Evolutionary conservation across 2,113 vertebrate species (phyloP), one percentile per base, ranked within the genome.

Genomic region (Halichoeres trimaculatus): DNA sequence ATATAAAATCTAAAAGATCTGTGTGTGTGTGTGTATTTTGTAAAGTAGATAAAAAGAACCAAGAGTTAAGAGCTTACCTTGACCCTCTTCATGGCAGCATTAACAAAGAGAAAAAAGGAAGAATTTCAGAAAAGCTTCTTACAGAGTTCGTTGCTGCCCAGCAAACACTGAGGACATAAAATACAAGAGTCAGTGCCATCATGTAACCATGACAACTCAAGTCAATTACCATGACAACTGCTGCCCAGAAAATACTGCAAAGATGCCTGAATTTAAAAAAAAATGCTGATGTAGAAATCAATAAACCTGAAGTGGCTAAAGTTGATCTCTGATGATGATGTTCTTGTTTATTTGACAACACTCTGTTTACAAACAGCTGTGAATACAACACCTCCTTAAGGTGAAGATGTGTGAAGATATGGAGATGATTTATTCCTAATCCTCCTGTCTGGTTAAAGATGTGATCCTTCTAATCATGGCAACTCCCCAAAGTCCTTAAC

Each of bases 71-170:
- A 26, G 30, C 93, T 98, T 96, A 99, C 98, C 98, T 97, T 80
- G 98, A 99, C 87, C 98, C 98, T 94, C 98, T 99, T 96, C 89
- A 92, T 74, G 93, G 95, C 93, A 96, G 97, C 95, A 95, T 74
- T 12, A 63, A 78, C 17, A 90, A 74, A 83, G 22, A 75, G 67
- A 57, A 57, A 78, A 74, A 76, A 71, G 66, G 20, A 74, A 76
- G 55, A 74, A 62, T 88, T 83, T 90, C 55, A 83, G 58, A 48
- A 82, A 67, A 68, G 35, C 45, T 69, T 84, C 75, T 78, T 7
- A 73, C 60, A 79, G 52, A 17, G 24, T 52, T 84, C 76, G 81
- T 64, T 67, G 68, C 62, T 89, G 79, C 45, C 79, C 56, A 62
- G 57, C 24, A 47, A 61, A 87, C 67, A 83, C 88, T 85, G 84